These are phyloP conservation scores for Oryzias woworae DNA, from an alignment of 2,113 vertebrate genomes.

Conservation along the genomic window DNA sequence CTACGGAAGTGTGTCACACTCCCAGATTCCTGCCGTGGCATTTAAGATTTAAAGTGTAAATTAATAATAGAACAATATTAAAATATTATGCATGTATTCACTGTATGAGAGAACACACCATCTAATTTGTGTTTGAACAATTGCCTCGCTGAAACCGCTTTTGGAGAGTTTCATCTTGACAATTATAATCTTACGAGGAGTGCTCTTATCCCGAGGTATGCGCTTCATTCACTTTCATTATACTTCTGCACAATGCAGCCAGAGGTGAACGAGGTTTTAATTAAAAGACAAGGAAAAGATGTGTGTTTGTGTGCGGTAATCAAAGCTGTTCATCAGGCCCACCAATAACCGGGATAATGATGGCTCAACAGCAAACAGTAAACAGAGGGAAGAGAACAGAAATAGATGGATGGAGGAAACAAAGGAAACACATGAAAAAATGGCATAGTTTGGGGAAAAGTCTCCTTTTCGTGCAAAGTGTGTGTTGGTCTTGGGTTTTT, in stretches of 20 bases:
- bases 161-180: constrained; percentile 58
- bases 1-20: constrained; percentile 15
- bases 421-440: background rate
- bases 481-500: no score
- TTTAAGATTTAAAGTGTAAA: constrained; percentile 44
- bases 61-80: constrained; percentile 58
- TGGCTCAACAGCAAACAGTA: constrained; percentile 30
- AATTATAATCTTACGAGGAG: constrained; percentile 61
- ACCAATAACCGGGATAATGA: constrained; percentile 57
- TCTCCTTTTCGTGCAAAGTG: no score
- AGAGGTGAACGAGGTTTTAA: constrained; percentile 71
- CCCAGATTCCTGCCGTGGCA: constrained; percentile 25
- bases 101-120: constrained; percentile 31
- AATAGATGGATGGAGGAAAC: constrained; percentile 25
- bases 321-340: constrained; percentile 61
- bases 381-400: constrained; percentile 24
- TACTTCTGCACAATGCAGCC: constrained; percentile 62
- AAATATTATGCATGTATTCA: constrained; percentile 50
- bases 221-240: constrained; percentile 59
- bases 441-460: background rate
- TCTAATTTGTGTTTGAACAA: constrained; percentile 50
- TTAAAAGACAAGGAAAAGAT: constrained; percentile 73
- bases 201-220: constrained; percentile 53
- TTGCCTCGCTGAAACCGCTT: constrained; percentile 56
- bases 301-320: constrained; percentile 22